Evolutionary conservation across 2,113 vertebrate species (phyloP), one percentile per base, ranked within the genome.

Genomic region (Ploceus nigricollis): DNA sequence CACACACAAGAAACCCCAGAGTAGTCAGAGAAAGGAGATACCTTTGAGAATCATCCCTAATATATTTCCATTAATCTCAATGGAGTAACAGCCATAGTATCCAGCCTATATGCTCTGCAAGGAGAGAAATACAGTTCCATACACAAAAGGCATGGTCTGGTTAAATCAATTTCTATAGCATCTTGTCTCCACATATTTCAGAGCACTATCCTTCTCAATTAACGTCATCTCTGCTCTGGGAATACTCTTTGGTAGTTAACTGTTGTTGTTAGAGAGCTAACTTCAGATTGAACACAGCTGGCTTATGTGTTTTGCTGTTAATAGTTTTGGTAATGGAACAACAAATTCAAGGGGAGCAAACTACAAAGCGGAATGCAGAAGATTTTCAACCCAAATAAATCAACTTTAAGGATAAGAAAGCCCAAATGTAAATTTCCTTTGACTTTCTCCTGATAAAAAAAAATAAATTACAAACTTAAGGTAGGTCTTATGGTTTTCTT

Each of bases 141-240:
- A 66, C 61, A 92, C 65, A 96, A 93, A 96, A 97, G 76, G 45
- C 90, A 87, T 40, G 68, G 71, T 90, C 86, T 75, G 51, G 85
- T 94, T 96, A 93, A 95, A 97, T 87, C 92, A 92, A 78, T 92
- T 95, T 90, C 88, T 87, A 89, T 64, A 94, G 93, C 90, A 95
- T 95, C 92, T 95, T 93, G 90, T 92, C 86, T 96, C 6, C 10
- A 77, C 75, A 25, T 93, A 95, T 96, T 88, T 93, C 79, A 90
- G 92, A 89, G 86, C 60, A 61, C 76, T 75, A 95, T 96, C 82
- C 90, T 95, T 97, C 96, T 95, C 93, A 97, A 94, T 96, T 97
- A 96, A 93, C 1, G 69, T 96, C 94, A 97, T 85, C 72, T 87
- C 57, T 88, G 80, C 82, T 95, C 92, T 94, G 90, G 92, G 82